phyloP scores from a whole-genome alignment of 2,888 invertebrate species.

The Geophilus truncorum region DNA sequence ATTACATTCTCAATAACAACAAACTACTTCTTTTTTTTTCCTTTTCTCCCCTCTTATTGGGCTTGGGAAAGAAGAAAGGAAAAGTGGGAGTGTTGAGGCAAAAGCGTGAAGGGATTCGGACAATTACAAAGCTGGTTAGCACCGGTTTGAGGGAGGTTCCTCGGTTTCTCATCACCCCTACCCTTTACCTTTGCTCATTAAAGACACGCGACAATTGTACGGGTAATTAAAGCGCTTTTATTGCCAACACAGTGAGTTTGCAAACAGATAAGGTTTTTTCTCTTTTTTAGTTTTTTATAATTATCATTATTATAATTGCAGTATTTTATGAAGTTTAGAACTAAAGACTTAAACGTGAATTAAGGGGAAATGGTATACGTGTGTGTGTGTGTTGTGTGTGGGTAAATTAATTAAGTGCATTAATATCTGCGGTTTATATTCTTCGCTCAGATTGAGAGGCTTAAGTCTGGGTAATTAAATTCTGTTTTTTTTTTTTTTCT shows the following conservation, averaged over 20 bases:
- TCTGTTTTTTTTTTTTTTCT: neutral
- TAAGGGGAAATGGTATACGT: no score
- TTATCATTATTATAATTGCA: neutral
- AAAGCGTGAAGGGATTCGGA: neutral
- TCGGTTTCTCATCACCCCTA: neutral
- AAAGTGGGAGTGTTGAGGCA: neutral
- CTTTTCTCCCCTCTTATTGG: no score
- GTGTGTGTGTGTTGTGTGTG: no score
- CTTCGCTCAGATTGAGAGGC: neutral
- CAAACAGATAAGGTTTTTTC: neutral
- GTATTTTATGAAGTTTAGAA: no score
- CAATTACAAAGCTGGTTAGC: constrained; percentile 16
- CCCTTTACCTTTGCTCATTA: neutral
- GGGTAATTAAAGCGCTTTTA: constrained; percentile 13
- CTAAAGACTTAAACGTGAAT: no score
- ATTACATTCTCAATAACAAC: constrained; percentile 18
- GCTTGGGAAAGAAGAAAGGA: neutral
- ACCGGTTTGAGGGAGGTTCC: neutral
- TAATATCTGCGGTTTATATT: neutral
- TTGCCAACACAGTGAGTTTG: neutral
- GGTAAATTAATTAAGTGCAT: neutral
- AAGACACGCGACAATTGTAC: constrained; percentile 10
- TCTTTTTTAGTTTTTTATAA: neutral
- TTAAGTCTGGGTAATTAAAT: neutral
- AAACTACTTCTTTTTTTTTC: neutral